phyloP scores from a whole-genome alignment of 2,113 vertebrate species.

The Bombycilla garrulus region DNA sequence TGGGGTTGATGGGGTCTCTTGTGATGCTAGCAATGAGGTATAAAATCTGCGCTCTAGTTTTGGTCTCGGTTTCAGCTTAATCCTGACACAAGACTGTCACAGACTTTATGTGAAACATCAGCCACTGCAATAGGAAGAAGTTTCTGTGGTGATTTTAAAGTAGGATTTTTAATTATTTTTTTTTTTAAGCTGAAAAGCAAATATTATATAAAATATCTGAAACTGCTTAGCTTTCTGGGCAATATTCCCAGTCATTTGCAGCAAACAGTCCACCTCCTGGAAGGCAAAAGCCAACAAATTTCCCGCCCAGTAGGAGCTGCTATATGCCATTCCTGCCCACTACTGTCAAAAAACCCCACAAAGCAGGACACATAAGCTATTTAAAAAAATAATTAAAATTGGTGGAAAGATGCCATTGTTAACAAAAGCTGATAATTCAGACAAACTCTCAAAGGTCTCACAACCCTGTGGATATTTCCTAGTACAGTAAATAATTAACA shows the following conservation, averaged over 20 bases:
- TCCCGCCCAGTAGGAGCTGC: background rate
- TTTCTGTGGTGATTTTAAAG: background rate
- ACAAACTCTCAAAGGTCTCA: background rate
- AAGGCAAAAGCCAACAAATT: background rate
- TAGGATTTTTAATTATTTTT: background rate
- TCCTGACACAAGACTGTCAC: background rate
- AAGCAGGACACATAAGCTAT: background rate
- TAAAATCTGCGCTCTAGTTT: background rate
- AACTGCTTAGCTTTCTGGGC: background rate
- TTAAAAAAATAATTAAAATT: background rate
- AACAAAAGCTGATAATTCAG: background rate
- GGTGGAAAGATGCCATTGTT: background rate
- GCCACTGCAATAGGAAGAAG: background rate
- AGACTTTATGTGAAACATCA: background rate
- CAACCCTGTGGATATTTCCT: background rate
- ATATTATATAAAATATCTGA: background rate
- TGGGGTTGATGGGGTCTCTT: background rate
- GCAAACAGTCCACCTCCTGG: background rate
- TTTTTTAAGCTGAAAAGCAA: background rate
- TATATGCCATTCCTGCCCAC: background rate
- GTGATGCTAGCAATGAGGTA: background rate
- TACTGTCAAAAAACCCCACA: background rate
- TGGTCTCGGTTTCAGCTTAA: background rate
- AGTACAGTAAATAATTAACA: background rate
- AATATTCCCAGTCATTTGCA: background rate